Evolutionary conservation across 2,888 invertebrate species (phyloP), one percentile per base, ranked within the genome.

Genomic region (Endomychus coccineus): DNA sequence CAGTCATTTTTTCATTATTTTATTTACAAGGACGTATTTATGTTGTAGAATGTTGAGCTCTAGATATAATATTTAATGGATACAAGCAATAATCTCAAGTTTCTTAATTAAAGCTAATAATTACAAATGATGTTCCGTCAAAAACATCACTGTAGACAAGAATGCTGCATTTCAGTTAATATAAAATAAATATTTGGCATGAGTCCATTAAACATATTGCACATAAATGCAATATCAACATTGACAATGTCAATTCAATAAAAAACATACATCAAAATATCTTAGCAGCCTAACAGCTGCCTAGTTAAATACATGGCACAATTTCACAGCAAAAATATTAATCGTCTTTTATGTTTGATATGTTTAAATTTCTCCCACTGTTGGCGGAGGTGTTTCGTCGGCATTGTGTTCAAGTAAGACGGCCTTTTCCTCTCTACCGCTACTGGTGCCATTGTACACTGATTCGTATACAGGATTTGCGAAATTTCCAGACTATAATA

Each of bases 391-490:
- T 39, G 64, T 61, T 48, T 71, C 70, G 40, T 73, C 73, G 38
- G 70, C 68, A 13, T 63, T 60, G 43, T 70, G 69, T 49, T 75
- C 72, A 34, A 74, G 54, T 38, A 75, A 53, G 3, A 72, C 71
- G 39, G 74, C 71, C 31, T 74, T 67, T 54, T 75, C 74, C 46
- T 75, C 74, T 5, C 63, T 66, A 4, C 61, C 70, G 10, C 60
- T 67, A 9, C 58, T 67, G 42, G 58, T 62, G 23, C 64, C 61
- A 44, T 67, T 73, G 65, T 83, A 87, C 71, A 86, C 79, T 31
- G 83, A 83, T 56, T 88, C 88, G 67, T 89, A 89, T 27, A 88
- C 83, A 1, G 88, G 88, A 68, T 88, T 88, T 12, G 83, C 83
- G 70, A 87, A 88, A 66, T 87, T 85, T 16, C 80, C 80, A 45